Evolutionary conservation across 2,797 vertebrate genomes (phyloP).

Genomic region (Centroberyx gerrardi): DNA sequence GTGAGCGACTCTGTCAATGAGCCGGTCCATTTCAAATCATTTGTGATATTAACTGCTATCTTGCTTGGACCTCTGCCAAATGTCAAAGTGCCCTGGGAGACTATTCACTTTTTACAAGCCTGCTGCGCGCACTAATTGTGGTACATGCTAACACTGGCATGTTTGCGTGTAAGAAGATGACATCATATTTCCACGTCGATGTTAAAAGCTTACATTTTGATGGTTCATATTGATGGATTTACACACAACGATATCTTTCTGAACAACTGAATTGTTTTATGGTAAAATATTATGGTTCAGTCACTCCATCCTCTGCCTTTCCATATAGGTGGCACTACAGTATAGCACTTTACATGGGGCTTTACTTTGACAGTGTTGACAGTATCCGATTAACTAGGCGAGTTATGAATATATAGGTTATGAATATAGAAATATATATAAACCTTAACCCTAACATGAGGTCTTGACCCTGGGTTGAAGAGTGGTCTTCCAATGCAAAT

Average conservation of each 20-base stretch:
- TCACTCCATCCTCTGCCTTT: no score
- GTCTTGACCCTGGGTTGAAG: no score
- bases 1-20: slow-evolving; percentile 33
- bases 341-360: no score
- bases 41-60: slow-evolving; percentile 47
- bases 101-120: slow-evolving; percentile 41
- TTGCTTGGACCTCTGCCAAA: slow-evolving; percentile 47
- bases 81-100: slow-evolving; percentile 55
- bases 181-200: slow-evolving; percentile 24
- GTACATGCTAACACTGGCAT: neutral
- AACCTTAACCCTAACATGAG: no score
- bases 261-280: no score
- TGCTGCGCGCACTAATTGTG: slow-evolving; percentile 16
- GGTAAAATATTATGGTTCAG: no score
- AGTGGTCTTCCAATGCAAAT: no score
- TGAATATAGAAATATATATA: no score
- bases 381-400: no score
- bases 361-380: no score
- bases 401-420: no score
- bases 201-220: slow-evolving; percentile 10
- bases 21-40: slow-evolving; percentile 49
- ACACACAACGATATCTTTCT: neutral
- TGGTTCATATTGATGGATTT: neutral
- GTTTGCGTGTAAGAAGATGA: slow-evolving; percentile 24
- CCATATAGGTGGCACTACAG: no score